These are phyloP conservation scores for Grus americana DNA, from an alignment of 2,113 vertebrate species.

Conservation along the genomic window DNA sequence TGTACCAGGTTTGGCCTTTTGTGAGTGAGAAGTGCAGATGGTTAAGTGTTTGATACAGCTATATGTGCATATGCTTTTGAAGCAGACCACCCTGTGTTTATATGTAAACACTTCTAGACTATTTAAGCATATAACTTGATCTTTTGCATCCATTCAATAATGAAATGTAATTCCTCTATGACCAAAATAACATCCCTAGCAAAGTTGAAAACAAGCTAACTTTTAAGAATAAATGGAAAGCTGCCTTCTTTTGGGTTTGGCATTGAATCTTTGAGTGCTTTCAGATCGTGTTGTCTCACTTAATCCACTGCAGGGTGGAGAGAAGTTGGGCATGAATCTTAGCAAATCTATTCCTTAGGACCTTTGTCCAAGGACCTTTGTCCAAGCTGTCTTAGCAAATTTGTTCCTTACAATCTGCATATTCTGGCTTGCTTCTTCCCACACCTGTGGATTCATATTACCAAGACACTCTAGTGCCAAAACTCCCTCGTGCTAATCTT, in stretches of 20 bases:
- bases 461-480: not conserved
- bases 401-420: not conserved
- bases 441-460: not conserved
- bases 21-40: slow-evolving; percentile 64
- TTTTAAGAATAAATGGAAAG: not conserved
- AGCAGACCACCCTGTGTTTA: slow-evolving; percentile 66
- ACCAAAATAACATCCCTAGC: not conserved
- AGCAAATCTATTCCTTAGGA: not conserved
- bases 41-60: slow-evolving; percentile 51
- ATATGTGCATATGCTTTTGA: slow-evolving; percentile 58
- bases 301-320: not conserved
- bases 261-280: not conserved
- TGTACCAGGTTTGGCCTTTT: slow-evolving; percentile 53
- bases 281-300: not conserved
- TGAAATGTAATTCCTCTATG: not conserved
- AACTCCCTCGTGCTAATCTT: not conserved
- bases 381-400: not conserved
- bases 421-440: not conserved
- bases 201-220: not conserved
- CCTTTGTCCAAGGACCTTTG: not conserved
- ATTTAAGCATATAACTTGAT: slow-evolving; percentile 57
- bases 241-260: not conserved
- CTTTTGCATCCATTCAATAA: slow-evolving; percentile 36
- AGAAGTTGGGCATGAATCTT: not conserved
- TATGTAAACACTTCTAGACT: slow-evolving; percentile 58